Conservation (phyloP, 1,140 invertebrate genomes). For the Lepidurus couesii region DNA sequence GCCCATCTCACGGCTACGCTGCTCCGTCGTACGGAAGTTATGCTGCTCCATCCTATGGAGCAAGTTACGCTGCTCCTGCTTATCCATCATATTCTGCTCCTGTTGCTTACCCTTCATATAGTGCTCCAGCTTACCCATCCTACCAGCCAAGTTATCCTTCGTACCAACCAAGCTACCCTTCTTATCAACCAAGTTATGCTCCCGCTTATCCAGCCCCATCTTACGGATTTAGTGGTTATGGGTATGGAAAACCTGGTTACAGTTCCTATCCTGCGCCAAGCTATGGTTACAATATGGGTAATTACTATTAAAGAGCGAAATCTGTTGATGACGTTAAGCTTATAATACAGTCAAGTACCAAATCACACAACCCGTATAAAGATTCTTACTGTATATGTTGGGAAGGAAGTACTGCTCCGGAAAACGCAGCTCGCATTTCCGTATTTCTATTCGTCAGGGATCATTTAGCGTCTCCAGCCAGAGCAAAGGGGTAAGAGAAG, state of each 20-base stretch:
- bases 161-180: background rate
- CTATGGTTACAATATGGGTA: background rate
- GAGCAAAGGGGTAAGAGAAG: no score
- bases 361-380: background rate
- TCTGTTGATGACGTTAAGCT: background rate
- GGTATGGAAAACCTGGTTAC: constrained; percentile 6
- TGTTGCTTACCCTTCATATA: background rate
- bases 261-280: background rate
- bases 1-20: background rate
- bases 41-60: background rate
- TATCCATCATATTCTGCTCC: background rate
- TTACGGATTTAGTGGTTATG: background rate
- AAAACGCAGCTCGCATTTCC: no score
- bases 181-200: background rate
- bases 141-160: background rate
- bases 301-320: background rate
- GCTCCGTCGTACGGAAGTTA: background rate
- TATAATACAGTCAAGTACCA: background rate
- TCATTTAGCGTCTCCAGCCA: no score
- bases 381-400: no score
- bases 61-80: background rate
- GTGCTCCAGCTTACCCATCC: background rate
- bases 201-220: background rate
- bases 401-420: no score
- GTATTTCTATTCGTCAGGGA: no score